Evolutionary conservation across 2,797 vertebrate genomes (phyloP), one percentile per base, ranked within the genome.

Genomic region (Enteromius treurensis): DNA sequence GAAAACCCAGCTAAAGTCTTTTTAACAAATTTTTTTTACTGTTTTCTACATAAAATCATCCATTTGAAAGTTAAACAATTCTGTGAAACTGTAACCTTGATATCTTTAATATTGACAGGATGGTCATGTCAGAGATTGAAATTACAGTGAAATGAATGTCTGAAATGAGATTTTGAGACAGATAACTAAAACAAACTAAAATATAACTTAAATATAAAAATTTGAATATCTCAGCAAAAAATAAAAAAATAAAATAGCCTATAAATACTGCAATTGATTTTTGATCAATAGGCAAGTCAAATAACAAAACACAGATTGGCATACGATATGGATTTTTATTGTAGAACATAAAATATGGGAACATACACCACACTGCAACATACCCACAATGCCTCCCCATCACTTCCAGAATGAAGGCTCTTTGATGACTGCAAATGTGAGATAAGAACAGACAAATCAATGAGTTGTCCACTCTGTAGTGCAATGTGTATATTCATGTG

Each of bases 371-470:
- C 17, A 70, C 8, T 32, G 19, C 45, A 47, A 82, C 96, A 49
- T 92, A 98, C 97, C 97, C 98, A 21, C 98, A 99, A 92, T 99
- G 97, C 77, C 98, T 95, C 10, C 98, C 98, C 98, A 99, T 99
- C 89, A 99, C 97, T 87, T 99, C 98, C 89, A 99, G 93, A 84
- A 99, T 97, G 34, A 99, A 99, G 0, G 98, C 97, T 92, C 97
- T 94, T 91, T 99, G 97, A 91, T 99, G 97, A 92, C 98, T 99
- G 93, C 40, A 80, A n/a, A 42, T 15, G 40, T 47, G 23, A n/a
- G 15, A 69, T 29, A 74, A 45, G 17, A 70, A 76, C 5, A 51
- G n/a, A 40, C 23, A 69, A 67, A 47, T 55, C 65, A 79, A 77
- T 74, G 47, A 47, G 15, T 79, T 49, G 4, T 71, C 65, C 58